These are phyloP conservation scores for Drosophila dunni DNA, from an alignment of 1,140 invertebrate genomes.

Conservation along the genomic window DNA sequence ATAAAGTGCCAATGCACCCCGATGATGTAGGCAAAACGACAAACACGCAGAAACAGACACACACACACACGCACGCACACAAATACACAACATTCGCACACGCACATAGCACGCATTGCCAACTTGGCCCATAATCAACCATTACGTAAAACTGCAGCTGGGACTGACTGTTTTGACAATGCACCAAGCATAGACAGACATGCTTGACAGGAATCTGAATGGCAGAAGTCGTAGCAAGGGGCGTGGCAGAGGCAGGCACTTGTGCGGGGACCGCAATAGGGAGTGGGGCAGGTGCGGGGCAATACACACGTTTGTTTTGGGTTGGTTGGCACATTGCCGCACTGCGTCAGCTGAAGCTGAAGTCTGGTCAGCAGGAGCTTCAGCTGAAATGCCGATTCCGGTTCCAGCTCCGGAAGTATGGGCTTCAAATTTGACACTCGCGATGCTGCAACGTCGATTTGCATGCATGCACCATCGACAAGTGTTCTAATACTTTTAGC, in stretches of 20 bases:
- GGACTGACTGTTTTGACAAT: slow-evolving; percentile 46
- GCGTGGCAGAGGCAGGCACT: not conserved
- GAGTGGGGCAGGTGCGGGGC: not conserved
- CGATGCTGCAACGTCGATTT: slow-evolving; percentile 47
- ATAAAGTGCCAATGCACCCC: slow-evolving; percentile 10
- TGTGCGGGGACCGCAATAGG: not conserved
- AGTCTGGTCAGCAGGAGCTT: slow-evolving; percentile 42
- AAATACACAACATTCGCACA: not conserved
- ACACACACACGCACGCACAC: slow-evolving; percentile 5
- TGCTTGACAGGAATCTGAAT: not conserved
- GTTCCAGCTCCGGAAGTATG: slow-evolving; percentile 14
- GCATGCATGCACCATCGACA: slow-evolving; percentile 71
- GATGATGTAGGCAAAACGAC: not conserved
- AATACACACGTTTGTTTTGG: slow-evolving; percentile 43
- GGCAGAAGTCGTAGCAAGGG: not conserved
- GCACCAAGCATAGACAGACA: slow-evolving; percentile 16
- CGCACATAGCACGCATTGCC: slow-evolving; percentile 21
- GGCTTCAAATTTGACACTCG: slow-evolving; percentile 57
- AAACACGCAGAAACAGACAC: not conserved
- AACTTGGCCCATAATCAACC: slow-evolving; percentile 50
- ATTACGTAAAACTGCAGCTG: slow-evolving; percentile 54
- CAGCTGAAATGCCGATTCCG: slow-evolving; percentile 9
- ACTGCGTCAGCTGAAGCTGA: slow-evolving; percentile 50
- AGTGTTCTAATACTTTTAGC: slow-evolving; percentile 70
- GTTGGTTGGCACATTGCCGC: slow-evolving; percentile 47